phyloP scores from a whole-genome alignment of 2,888 invertebrate species.

The Dioctria rufipes region DNA sequence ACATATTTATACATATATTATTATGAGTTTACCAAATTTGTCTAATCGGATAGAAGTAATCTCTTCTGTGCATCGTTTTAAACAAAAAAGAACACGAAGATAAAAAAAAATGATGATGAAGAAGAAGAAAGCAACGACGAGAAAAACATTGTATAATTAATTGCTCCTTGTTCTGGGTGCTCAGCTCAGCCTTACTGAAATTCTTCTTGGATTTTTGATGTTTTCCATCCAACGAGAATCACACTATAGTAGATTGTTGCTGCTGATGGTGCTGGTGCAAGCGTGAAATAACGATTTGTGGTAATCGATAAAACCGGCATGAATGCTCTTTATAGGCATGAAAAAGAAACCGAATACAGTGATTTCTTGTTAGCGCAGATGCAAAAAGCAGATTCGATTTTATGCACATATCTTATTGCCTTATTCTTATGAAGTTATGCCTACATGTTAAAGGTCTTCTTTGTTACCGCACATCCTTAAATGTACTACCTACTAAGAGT shows the following conservation, averaged over 20 bases:
- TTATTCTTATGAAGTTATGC: neutral
- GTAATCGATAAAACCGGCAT: constrained; percentile 50
- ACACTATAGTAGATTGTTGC: neutral
- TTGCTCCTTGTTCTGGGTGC: constrained; percentile 32
- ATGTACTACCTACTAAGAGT: neutral
- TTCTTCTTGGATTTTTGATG: constrained; percentile 29
- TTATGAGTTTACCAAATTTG: neutral
- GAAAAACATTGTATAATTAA: constrained; percentile 23
- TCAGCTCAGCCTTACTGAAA: neutral
- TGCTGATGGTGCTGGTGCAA: neutral
- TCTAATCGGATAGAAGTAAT: neutral
- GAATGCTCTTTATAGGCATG: constrained; percentile 37
- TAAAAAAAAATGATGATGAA: neutral
- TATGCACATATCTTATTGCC: constrained; percentile 33
- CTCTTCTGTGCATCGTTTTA: constrained; percentile 9
- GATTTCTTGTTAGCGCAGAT: constrained; percentile 43
- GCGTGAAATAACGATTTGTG: constrained; percentile 48
- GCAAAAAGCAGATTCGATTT: constrained; percentile 37
- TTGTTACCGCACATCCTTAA: constrained; percentile 34
- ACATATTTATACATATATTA: constrained; percentile 2
- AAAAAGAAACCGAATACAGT: constrained; percentile 30
- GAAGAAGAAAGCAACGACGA: neutral
- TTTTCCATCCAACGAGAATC: constrained; percentile 24
- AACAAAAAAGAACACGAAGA: too few species aligned
- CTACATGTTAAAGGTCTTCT: constrained; percentile 11